phyloP scores from a whole-genome alignment of 1,140 invertebrate species.

The Anadara kagoshimensis region DNA sequence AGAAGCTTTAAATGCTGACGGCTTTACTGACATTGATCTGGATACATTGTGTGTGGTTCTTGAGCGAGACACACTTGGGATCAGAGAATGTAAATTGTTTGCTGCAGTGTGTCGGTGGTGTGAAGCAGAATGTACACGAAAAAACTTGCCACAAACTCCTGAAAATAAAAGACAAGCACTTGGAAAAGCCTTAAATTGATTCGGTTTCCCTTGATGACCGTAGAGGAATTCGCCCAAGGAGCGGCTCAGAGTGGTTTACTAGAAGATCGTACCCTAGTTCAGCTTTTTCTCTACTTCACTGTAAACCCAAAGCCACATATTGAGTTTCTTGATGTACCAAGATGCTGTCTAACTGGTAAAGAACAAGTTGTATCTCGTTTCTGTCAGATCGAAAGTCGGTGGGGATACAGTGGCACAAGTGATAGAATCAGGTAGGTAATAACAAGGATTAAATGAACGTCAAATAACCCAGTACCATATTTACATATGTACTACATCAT shows the following conservation, averaged over 20 bases:
- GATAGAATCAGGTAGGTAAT: slow-evolving; percentile 84
- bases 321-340: slow-evolving; percentile 82
- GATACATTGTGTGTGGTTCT: slow-evolving; percentile 87
- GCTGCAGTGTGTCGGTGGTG: slow-evolving; percentile 84
- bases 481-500: too few relatives aligned
- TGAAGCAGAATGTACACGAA: slow-evolving; percentile 84
- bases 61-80: slow-evolving; percentile 87
- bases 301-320: slow-evolving; percentile 85
- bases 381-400: slow-evolving; percentile 86
- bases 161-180: slow-evolving; percentile 84
- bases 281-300: slow-evolving; percentile 88
- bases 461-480: too few relatives aligned
- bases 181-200: slow-evolving; percentile 83
- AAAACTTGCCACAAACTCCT: slow-evolving; percentile 80
- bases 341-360: slow-evolving; percentile 89
- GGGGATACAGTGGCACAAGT: slow-evolving; percentile 91
- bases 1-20: slow-evolving; percentile 87
- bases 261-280: slow-evolving; percentile 84
- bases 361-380: slow-evolving; percentile 88
- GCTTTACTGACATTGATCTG: slow-evolving; percentile 90
- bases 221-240: slow-evolving; percentile 89
- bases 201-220: slow-evolving; percentile 90
- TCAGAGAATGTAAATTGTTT: slow-evolving; percentile 88
- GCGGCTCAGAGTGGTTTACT: slow-evolving; percentile 83
- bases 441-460: too few relatives aligned